A percentile compares a stretch with the other conserved stretches of the same genome.
phyloP scores from a whole-genome alignment of 2,797 vertebrate genomes.

The Iguana delicatissima region DNA sequence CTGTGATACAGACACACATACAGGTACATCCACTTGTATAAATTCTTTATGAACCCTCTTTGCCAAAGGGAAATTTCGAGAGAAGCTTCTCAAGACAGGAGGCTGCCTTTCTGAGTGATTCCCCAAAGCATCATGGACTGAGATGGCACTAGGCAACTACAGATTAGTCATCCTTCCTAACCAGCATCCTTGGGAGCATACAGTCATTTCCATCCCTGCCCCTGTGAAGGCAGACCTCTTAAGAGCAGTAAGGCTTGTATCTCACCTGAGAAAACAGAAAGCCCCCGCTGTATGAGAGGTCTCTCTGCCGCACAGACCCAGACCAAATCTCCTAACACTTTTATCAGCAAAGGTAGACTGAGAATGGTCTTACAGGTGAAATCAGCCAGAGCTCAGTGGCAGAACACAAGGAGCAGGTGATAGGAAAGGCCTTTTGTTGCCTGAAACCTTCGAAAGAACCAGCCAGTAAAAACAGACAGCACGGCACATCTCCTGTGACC shows the following conservation, averaged over 20 bases:
- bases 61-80: too few species aligned
- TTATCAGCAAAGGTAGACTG: neutral
- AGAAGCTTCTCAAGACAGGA: neutral
- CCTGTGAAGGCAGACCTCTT: neutral
- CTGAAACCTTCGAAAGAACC: neutral
- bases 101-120: neutral
- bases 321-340: neutral
- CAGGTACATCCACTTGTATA: neutral
- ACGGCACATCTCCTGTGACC: neutral
- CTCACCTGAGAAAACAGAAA: too few species aligned
- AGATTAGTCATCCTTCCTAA: neutral
- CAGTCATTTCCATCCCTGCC: too few species aligned
- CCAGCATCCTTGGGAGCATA: neutral
- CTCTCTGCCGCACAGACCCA: neutral
- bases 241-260: neutral
- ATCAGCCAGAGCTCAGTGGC: neutral
- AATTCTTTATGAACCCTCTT: too few species aligned
- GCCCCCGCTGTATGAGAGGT: too few species aligned
- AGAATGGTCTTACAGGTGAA: neutral
- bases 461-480: neutral
- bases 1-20: neutral
- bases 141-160: too few species aligned
- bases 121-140: too few species aligned
- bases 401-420: neutral
- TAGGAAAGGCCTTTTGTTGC: too few species aligned